Evolutionary conservation across 2,888 invertebrate species (phyloP).

Genomic region (Calliphora vomitoria): DNA sequence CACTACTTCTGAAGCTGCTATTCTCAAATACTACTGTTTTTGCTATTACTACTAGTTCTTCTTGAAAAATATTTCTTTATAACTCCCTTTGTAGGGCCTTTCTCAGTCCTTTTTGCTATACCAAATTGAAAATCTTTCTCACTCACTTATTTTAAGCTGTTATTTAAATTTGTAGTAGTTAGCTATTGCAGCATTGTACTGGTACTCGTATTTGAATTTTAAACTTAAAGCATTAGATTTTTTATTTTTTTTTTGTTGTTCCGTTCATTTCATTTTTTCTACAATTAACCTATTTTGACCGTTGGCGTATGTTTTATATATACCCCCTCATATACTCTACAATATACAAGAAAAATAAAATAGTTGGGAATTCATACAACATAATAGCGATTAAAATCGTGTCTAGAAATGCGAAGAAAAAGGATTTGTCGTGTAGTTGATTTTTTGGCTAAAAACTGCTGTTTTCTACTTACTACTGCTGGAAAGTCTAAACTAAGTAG

Average conservation of each 20-base stretch:
- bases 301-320: conserved; percentile 70
- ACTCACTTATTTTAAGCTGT: conserved; percentile 43
- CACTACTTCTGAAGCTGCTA: too few species aligned
- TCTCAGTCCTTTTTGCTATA: neutral
- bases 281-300: conserved; percentile 75
- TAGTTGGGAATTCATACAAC: conserved; percentile 59
- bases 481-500: neutral
- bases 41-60: too few species aligned
- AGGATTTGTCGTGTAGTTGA: conserved; percentile 71
- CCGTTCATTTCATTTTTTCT: conserved; percentile 22
- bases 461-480: conserved; percentile 12
- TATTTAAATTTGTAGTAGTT: conserved; percentile 67
- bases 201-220: neutral
- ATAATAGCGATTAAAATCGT: conserved; percentile 76
- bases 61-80: too few species aligned
- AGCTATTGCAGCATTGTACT: neutral
- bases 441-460: conserved; percentile 23
- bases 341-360: conserved; percentile 27
- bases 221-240: conserved; percentile 28
- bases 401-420: conserved; percentile 74
- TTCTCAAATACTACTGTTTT: too few species aligned
- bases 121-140: neutral
- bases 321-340: conserved; percentile 30
- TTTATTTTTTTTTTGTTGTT: too few species aligned
- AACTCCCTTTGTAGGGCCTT: neutral